Evolutionary conservation across 2,888 invertebrate genomes (phyloP).

Genomic region (Ormia ochracea): DNA sequence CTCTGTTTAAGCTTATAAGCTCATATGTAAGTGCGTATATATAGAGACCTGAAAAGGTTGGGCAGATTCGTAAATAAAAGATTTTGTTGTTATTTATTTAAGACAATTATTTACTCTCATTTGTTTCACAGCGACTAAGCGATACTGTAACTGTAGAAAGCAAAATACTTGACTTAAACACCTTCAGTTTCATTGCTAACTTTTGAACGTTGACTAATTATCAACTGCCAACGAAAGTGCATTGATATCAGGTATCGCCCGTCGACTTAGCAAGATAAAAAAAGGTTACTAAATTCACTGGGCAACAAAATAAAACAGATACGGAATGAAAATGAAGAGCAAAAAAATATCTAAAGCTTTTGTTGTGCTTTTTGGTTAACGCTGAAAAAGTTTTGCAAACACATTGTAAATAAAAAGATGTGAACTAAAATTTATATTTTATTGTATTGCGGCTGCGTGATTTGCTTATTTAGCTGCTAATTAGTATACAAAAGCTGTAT

Average conservation of each 20-base stretch:
- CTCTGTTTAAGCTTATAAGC: conserved; percentile 27
- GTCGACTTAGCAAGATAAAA: neutral
- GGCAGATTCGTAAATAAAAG: neutral
- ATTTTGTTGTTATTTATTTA: neutral
- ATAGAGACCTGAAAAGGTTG: neutral
- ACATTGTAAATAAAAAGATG: too few species aligned
- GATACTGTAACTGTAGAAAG: neutral
- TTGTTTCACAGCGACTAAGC: neutral
- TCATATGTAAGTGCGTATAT: neutral
- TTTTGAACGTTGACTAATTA: conserved; percentile 41
- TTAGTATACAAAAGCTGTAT: too few species aligned
- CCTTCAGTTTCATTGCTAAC: conserved; percentile 18
- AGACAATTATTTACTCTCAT: conserved; percentile 25
- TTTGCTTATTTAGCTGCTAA: too few species aligned
- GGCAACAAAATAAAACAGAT: neutral
- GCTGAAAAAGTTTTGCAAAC: too few species aligned
- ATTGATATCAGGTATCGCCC: conserved; percentile 23
- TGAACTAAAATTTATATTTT: too few species aligned
- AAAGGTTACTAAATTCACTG: neutral
- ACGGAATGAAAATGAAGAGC: too few species aligned
- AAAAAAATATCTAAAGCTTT: too few species aligned
- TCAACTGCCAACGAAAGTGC: conserved; percentile 46
- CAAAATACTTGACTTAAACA: neutral
- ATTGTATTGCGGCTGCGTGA: too few species aligned
- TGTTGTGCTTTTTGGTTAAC: too few species aligned